Conservation (phyloP, 2,113 vertebrate genomes). For the Nesogale talazaci region DNA sequence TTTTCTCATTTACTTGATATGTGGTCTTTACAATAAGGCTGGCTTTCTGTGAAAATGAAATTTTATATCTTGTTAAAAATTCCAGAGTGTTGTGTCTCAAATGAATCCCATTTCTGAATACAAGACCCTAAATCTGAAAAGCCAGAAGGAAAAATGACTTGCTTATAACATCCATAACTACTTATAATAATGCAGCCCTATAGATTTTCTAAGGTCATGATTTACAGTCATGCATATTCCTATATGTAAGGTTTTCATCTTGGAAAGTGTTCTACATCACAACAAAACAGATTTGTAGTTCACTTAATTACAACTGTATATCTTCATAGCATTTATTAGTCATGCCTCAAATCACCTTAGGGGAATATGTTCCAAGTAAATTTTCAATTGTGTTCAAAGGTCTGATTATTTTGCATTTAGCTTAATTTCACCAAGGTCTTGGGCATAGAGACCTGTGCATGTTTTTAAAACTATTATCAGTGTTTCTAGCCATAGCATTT, state of each 20-base stretch:
- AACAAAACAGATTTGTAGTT: conserved; percentile 63
- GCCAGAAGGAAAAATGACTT: conserved; percentile 60
- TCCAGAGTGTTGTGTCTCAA: conserved; percentile 37
- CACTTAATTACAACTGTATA: conserved; percentile 68
- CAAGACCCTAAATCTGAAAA: conserved; percentile 65
- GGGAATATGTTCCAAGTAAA: conserved; percentile 12
- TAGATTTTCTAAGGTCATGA: conserved; percentile 65
- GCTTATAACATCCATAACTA: conserved; percentile 60
- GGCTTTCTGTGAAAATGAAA: conserved; percentile 63
- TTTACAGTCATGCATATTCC: conserved; percentile 64
- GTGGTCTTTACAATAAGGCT: conserved; percentile 58
- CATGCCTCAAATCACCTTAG: conserved; percentile 21
- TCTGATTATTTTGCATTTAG: conserved; percentile 53
- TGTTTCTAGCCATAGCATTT: conserved; percentile 8
- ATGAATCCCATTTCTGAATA: conserved; percentile 50
- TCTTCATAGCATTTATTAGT: conserved; percentile 57
- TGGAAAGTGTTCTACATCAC: conserved; percentile 59
- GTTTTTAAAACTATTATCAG: not conserved
- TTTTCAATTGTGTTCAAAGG: conserved; percentile 31
- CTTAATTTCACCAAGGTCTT: conserved; percentile 47
- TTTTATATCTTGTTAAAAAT: conserved; percentile 74
- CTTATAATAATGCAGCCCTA: conserved; percentile 56
- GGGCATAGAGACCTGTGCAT: not conserved
- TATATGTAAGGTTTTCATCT: conserved; percentile 69
- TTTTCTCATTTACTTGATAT: conserved; percentile 67